Percentiles rank a stretch among this genome's conserved stretches.
Conservation (phyloP, 2,888 invertebrate genomes). For the Heliconius ismenius region DNA sequence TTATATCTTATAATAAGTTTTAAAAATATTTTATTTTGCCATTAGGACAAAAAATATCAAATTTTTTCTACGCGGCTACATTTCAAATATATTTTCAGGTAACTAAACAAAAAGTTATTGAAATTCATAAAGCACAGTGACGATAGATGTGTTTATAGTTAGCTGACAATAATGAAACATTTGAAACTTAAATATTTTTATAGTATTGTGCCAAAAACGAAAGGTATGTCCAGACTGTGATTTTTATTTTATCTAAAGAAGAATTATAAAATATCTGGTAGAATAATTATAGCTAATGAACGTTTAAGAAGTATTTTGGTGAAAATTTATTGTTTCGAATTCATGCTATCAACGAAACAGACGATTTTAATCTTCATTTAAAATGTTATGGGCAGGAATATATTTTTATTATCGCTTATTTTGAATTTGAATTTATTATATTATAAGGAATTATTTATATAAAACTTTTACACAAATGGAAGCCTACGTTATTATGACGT, state of each 20-base stretch:
- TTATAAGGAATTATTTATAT: too few relatives aligned
- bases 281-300: conserved; percentile 2
- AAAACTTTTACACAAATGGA: too few relatives aligned
- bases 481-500: too few relatives aligned
- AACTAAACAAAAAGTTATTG: neutral
- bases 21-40: neutral
- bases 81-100: neutral
- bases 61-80: neutral
- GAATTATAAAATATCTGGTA: neutral
- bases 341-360: neutral
- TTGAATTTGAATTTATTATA: too few relatives aligned
- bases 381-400: neutral
- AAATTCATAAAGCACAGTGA: neutral
- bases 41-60: neutral
- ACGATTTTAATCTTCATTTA: neutral
- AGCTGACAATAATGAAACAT: conserved; percentile 1
- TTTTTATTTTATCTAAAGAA: neutral
- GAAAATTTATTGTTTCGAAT: conserved; percentile 1
- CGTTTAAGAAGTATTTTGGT: conserved; percentile 6
- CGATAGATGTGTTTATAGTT: conserved; percentile 13
- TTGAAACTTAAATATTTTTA: neutral
- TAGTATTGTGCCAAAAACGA: conserved; percentile 11
- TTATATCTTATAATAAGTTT: too few relatives aligned
- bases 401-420: neutral
- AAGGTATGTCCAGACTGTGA: neutral